These are phyloP conservation scores for Odontocerum albicorne DNA, from an alignment of 2,888 invertebrate species.

Conservation along the genomic window DNA sequence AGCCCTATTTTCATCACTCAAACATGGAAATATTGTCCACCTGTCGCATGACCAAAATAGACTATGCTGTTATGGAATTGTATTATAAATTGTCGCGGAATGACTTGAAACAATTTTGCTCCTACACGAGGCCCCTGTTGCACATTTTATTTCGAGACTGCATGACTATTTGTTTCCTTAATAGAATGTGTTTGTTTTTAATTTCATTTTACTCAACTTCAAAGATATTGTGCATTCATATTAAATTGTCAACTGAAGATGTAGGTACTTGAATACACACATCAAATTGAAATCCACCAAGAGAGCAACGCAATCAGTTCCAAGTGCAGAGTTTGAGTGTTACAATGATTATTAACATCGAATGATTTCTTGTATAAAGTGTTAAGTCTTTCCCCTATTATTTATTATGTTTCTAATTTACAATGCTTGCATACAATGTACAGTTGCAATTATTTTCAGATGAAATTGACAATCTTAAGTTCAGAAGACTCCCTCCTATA, in stretches of 20 bases:
- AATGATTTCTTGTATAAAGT: background rate
- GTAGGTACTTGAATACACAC: slow-evolving; percentile 18
- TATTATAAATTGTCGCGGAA: slow-evolving; percentile 35
- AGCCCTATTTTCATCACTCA: slow-evolving; percentile 22
- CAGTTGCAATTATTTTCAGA: background rate
- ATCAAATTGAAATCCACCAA: slow-evolving; percentile 25
- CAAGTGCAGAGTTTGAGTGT: slow-evolving; percentile 32
- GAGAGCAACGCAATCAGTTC: slow-evolving; percentile 13
- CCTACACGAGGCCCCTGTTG: slow-evolving; percentile 33
- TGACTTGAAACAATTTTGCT: slow-evolving; percentile 33
- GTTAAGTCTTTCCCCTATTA: background rate
- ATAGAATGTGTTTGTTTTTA: slow-evolving; percentile 34
- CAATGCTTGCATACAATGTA: background rate
- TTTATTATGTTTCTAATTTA: background rate
- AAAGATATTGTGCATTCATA: slow-evolving; percentile 28
- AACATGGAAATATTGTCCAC: slow-evolving; percentile 17
- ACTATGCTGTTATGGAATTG: slow-evolving; percentile 33
- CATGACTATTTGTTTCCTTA: slow-evolving; percentile 36
- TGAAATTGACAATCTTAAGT: background rate
- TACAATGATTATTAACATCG: background rate
- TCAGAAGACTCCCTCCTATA: slow-evolving; percentile 7
- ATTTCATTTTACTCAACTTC: slow-evolving; percentile 29
- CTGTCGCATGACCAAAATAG: slow-evolving; percentile 35
- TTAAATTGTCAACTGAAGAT: slow-evolving; percentile 22
- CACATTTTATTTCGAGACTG: slow-evolving; percentile 36